Base-by-base conservation (phyloP, 2,113 vertebrate genomes). In the Hassar affinis region DNA sequence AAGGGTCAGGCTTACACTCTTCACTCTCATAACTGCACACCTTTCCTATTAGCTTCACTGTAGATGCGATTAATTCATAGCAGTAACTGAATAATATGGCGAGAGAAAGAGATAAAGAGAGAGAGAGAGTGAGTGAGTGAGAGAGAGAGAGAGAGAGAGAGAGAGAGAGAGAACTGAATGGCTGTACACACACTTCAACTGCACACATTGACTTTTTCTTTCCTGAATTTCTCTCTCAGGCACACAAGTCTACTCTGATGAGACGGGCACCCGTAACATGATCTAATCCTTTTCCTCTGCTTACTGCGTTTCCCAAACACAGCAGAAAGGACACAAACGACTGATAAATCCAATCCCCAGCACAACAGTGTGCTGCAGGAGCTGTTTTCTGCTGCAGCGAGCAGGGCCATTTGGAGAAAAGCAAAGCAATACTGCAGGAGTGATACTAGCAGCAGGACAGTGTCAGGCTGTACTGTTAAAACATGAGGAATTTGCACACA, bases 261-360 rank as follows among this genome's bases (percentile, higher is more conserved):
- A 84, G 47, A n/a, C n/a, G 52, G 51, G 27, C 78, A 76, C 45
- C 51, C 33, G 49, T 27, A 78, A 51, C 62, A 49, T 25, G 51
- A 64, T 74, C 18, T 75, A 76, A 81, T 86, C 87, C 83, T 78
- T 10, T 45, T 49, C 66, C 35, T 80, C 54, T 52, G 69, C 85
- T 78, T 74, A 88, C 86, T 86, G 84, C 47, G 68, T 49, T 38
- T 54, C 80, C 77, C 74, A 71, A 75, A 85, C 80, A 78, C 72
- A 78, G 54, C 84, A 82, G 74, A 77, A 77, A 77, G 74, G 12
- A 51, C 84, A 82, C 72, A 66, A 56, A 56, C 51, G 11, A 76
- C 74, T 54, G 74, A 54, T 54, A 76, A 76, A 76, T 76, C 74
- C 74, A 76, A 76, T 76, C 74, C 68, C 42, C 68, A 45, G 42